Evolutionary conservation across 92 coral and sea anemone species (phyloP).

Genomic region (Paragorgia papillata): DNA sequence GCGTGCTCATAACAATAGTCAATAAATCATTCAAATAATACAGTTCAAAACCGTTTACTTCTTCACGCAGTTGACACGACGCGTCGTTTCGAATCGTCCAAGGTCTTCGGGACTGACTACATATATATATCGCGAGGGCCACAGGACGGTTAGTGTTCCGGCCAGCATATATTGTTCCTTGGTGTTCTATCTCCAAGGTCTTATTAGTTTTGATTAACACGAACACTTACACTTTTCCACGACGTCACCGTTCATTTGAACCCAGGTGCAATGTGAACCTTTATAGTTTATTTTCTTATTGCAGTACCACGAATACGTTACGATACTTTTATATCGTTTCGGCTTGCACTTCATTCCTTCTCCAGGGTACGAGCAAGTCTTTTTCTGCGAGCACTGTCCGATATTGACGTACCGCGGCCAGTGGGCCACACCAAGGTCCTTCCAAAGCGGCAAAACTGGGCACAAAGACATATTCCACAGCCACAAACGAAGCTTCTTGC

Average conservation of each 20-base stretch:
- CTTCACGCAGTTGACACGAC: no score
- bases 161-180: no score
- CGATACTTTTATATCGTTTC: constrained; percentile 61
- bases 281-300: constrained; percentile 48
- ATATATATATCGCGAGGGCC: no score
- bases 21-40: not conserved
- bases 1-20: not conserved
- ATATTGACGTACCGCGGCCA: constrained; percentile 90
- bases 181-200: not conserved
- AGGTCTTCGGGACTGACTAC: no score
- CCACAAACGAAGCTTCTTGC: constrained; percentile 95
- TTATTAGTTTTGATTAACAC: constrained; percentile 42
- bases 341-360: constrained; percentile 87
- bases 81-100: no score
- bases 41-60: no score
- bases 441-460: constrained; percentile 85
- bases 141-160: no score
- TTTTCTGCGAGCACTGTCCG: constrained; percentile 84
- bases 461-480: constrained; percentile 92
- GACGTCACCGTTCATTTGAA: constrained; percentile 61
- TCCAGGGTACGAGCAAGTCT: constrained; percentile 86
- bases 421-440: constrained; percentile 69
- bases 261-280: constrained; percentile 73
- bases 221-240: constrained; percentile 81
- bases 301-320: constrained; percentile 80